Percentiles rank a stretch among this genome's conserved stretches.
Conservation (phyloP, 2,888 invertebrate genomes). For the Leucophenga maculata region DNA sequence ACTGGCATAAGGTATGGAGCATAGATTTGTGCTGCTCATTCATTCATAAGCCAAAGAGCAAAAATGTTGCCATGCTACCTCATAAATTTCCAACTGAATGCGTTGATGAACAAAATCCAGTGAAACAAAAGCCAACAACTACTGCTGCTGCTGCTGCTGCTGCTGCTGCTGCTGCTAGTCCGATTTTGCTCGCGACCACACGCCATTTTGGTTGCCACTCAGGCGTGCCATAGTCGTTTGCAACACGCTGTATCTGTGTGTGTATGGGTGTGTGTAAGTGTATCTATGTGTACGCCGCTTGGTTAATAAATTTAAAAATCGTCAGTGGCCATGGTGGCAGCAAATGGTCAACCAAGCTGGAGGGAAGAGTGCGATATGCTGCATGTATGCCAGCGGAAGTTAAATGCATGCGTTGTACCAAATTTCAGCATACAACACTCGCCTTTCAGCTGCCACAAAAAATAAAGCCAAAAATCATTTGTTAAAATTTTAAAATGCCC, state of each 20-base stretch:
- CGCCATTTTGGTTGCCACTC: background rate
- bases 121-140: slow-evolving; percentile 42
- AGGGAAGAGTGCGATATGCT: background rate
- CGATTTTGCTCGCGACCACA: background rate
- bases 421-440: background rate
- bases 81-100: slow-evolving; percentile 68
- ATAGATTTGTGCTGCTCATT: slow-evolving; percentile 38
- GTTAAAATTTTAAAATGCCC: background rate
- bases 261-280: background rate
- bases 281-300: background rate
- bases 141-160: too few species aligned
- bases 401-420: slow-evolving; percentile 8
- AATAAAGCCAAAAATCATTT: background rate
- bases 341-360: slow-evolving; percentile 13
- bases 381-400: slow-evolving; percentile 1
- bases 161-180: too few species aligned
- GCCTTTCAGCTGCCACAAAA: background rate
- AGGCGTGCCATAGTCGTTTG: too few species aligned
- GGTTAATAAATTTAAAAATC: slow-evolving; percentile 28
- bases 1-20: slow-evolving; percentile 17
- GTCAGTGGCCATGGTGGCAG: background rate
- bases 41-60: slow-evolving; percentile 32
- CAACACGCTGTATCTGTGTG: background rate
- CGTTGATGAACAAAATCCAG: slow-evolving; percentile 64
- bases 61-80: slow-evolving; percentile 49